Conservation (phyloP, 2,888 invertebrate species). For the Ecliptopera silaceata region DNA sequence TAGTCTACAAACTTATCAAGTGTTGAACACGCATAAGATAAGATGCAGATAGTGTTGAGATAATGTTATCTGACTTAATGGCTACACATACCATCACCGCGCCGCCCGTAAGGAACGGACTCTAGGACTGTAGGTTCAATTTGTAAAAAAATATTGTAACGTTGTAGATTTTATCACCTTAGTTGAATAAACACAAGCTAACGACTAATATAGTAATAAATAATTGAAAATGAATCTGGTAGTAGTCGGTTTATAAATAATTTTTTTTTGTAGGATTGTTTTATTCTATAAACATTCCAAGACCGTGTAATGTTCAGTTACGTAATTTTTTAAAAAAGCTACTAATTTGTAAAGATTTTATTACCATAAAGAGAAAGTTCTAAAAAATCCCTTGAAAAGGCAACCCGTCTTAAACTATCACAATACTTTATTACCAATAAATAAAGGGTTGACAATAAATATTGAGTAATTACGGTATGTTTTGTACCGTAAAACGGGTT, state of each 20-base stretch:
- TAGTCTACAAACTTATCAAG: constrained; percentile 12
- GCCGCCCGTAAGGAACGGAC: constrained; percentile 7
- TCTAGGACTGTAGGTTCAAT: not conserved
- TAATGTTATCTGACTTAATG: constrained; percentile 21
- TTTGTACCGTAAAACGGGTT: constrained; percentile 28
- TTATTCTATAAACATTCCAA: no score
- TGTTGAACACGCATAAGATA: constrained; percentile 18
- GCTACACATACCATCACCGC: constrained; percentile 5
- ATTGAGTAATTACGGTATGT: constrained; percentile 31
- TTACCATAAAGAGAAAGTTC: constrained; percentile 20
- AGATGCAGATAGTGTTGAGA: constrained; percentile 15
- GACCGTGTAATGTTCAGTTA: not conserved
- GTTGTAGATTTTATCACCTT: no score
- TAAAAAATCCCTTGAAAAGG: not conserved
- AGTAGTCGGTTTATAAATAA: not conserved
- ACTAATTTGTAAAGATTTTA: not conserved
- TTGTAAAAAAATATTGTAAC: no score
- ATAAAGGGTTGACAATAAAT: constrained; percentile 32
- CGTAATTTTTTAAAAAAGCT: not conserved
- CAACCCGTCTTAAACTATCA: constrained; percentile 18
- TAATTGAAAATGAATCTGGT: no score
- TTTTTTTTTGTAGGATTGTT: no score
- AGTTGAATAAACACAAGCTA: no score
- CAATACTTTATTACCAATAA: constrained; percentile 18
- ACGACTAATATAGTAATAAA: no score